Base-by-base conservation (phyloP, 2,888 invertebrate species). In the Agrochola litura region DNA sequence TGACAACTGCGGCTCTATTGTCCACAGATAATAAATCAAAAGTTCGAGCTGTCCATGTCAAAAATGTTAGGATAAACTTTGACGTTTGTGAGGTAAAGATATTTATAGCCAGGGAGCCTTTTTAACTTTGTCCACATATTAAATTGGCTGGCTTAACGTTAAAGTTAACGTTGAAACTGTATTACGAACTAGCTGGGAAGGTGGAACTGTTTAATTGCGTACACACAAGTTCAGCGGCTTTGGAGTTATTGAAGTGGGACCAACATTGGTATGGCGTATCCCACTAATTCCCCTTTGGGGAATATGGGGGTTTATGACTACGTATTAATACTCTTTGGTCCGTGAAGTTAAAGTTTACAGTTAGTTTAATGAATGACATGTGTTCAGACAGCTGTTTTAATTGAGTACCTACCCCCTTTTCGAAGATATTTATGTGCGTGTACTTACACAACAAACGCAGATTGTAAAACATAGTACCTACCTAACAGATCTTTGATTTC, bases 11-110 rank as follows among this genome's bases (percentile, higher is more conserved):
- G 80, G 66, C 69, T 81, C 77, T 82, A 85, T 88, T 88, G 88
- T 88, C 73, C 71, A 76, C 80, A 79, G 85, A 79, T 79, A 84
- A 88, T 88, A 85, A 88, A 88, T 88, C 86, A 85, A 79, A 81
- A 79, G 69, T 67, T 74, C 10, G 30, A 60, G 63, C 65, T 82
- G 85, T 82, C 77, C 85, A 80, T 83, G 83, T 82, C 82, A 85
- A 84, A 86, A 84, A 79, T 81, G 14, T 73, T 65, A 63, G 16
- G 1, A 22, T 52, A 64, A 83, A 81, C 56, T 80, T 82, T 76
- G 77, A 77, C 66, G 61, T 82, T 82, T 79, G 58, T 65, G 66
- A 79, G 66, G 73, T 67, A 76, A 80, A 64, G 63, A 74, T 61
- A 79, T 81, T 63, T 54, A 46, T 30, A 73, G 30, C 16, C 16